A percentile compares a stretch with the other conserved stretches of the same genome.
Conservation (phyloP, 2,888 invertebrate genomes). For the Fabriciana adippe region DNA sequence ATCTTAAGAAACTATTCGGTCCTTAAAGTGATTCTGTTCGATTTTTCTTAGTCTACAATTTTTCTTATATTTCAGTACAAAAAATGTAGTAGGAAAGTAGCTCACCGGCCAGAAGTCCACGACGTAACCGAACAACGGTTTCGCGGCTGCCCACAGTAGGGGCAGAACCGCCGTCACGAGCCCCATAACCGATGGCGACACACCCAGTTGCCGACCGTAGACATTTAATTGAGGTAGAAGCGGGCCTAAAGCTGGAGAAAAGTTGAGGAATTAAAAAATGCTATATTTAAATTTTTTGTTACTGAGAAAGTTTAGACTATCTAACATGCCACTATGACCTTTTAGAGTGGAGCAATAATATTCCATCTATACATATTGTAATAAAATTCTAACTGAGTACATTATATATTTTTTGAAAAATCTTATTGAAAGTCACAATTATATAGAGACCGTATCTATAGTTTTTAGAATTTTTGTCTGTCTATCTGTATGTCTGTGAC, state of each 20-base stretch:
- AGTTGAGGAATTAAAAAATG: too few relatives aligned
- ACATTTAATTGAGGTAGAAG: slow-evolving; percentile 90
- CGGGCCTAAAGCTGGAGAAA: slow-evolving; percentile 87
- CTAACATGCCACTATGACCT: too few relatives aligned
- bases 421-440: too few relatives aligned
- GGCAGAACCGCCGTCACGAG: slow-evolving; percentile 88
- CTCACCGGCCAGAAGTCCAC: slow-evolving; percentile 87
- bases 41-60: background rate
- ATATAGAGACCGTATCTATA: too few relatives aligned
- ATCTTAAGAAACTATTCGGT: background rate
- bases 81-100: slow-evolving; percentile 4
- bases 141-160: slow-evolving; percentile 88
- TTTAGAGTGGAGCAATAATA: too few relatives aligned
- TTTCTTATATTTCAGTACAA: background rate
- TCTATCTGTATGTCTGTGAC: too few relatives aligned
- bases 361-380: too few relatives aligned
- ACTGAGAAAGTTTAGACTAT: too few relatives aligned
- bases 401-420: too few relatives aligned
- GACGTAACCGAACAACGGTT: slow-evolving; percentile 88
- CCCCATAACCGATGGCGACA: slow-evolving; percentile 89
- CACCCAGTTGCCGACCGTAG: slow-evolving; percentile 89
- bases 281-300: too few relatives aligned
- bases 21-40: background rate
- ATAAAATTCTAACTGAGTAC: too few relatives aligned
- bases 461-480: too few relatives aligned